Base-by-base conservation (phyloP, 1,140 invertebrate species). In the Matsumurasca onukii region DNA sequence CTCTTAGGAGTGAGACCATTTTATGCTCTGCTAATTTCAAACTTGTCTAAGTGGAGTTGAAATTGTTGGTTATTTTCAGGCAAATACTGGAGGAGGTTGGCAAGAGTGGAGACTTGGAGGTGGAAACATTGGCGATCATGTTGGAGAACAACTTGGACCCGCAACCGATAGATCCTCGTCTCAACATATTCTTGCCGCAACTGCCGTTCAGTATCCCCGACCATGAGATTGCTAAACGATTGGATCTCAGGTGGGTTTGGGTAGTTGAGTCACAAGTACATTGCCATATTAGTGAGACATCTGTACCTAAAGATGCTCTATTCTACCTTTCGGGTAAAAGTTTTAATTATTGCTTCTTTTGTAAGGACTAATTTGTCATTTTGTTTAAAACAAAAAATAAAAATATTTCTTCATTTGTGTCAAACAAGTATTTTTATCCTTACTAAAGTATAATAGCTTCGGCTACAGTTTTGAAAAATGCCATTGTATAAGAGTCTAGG, bases 101-200 rank as follows among this genome's bases (percentile, higher is more conserved):
- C 0, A 80, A 85, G 68, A 82, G 83, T 49, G 90, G 89, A 9
- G 86, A 94, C 72, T 82, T 97, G 72, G 84, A 88, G 49, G 82
- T 85, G 49, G 92, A 96, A 81, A 89, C 89, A 2, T 83, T 85
- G 76, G 90, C 91, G 12, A 89, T 97, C 76, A 80, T 98, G 51
- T 79, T 89, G 12, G 87, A 93, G 77, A 87, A 91, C 79, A 83
- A 86, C 75, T 83, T 98, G 62, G 86, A 93, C 80, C 76, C 84
- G 39, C 81, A 79, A 45, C 90, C 91, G 30, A 93, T 88, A 80
- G 78, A 83, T 22, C 75, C 84, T 0, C 78, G 86, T 71, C 79
- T 87, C 1, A 77, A 84, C 48, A 69, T 84, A 71, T 84, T 82
- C 71, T 82, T 91, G 70, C 88, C 82, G 51, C 73, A 75, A 70